Evolutionary conservation across 2,888 invertebrate species (phyloP).

Genomic region (Calephelis perditalis): DNA sequence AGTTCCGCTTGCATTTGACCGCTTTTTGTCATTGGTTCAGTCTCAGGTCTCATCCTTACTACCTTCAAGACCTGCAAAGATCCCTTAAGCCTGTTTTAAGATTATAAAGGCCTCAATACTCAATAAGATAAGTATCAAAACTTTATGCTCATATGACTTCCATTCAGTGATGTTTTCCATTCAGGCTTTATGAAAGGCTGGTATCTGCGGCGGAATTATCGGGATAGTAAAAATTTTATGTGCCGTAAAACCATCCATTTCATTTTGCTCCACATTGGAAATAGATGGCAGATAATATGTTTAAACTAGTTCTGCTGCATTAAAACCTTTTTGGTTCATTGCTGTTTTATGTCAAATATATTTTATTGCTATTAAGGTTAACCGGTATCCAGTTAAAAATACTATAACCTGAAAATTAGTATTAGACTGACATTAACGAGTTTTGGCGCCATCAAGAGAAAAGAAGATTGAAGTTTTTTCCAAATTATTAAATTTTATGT

Average conservation of each 20-base stretch:
- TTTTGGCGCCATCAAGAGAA: too few species aligned
- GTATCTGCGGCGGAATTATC: conserved; percentile 43
- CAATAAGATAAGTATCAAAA: conserved; percentile 1
- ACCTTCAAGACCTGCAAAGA: too few species aligned
- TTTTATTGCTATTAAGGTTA: neutral
- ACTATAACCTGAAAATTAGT: too few species aligned
- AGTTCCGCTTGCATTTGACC: too few species aligned
- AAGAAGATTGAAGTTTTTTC: too few species aligned
- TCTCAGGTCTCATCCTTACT: too few species aligned
- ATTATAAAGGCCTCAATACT: neutral
- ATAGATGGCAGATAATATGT: conserved; percentile 26
- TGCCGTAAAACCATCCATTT: conserved; percentile 41
- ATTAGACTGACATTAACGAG: too few species aligned
- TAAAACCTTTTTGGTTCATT: conserved; percentile 11
- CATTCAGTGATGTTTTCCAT: conserved; percentile 2
- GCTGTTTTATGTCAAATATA: conserved; percentile 3
- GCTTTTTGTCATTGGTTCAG: too few species aligned
- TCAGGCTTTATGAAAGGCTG: conserved; percentile 17
- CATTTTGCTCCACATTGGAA: conserved; percentile 32
- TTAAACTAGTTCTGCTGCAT: conserved; percentile 15
- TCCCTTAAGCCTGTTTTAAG: too few species aligned
- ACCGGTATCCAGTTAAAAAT: too few species aligned
- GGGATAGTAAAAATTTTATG: conserved; percentile 43
- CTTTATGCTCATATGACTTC: neutral
- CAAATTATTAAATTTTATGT: too few species aligned